These are phyloP conservation scores for Sialis fuliginosa DNA, from an alignment of 2,888 invertebrate species.

Conservation along the genomic window DNA sequence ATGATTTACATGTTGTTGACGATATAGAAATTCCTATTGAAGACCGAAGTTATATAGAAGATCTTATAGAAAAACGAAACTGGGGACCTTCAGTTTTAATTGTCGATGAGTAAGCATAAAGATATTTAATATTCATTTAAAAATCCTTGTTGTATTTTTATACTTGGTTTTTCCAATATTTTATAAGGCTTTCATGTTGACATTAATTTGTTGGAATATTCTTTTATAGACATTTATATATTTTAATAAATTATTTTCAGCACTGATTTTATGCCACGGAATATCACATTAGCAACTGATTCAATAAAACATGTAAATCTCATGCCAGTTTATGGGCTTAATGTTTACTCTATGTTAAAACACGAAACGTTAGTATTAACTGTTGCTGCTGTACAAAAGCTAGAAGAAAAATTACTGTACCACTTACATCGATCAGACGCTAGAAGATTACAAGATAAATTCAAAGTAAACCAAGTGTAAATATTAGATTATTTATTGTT, in stretches of 20 bases:
- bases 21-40: slow-evolving; percentile 71
- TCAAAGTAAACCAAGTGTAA: slow-evolving; percentile 40
- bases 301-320: slow-evolving; percentile 67
- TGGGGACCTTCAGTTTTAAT: slow-evolving; percentile 96
- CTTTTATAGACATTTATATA: neutral
- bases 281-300: slow-evolving; percentile 70
- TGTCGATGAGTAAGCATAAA: slow-evolving; percentile 62
- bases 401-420: slow-evolving; percentile 61
- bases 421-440: slow-evolving; percentile 45
- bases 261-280: slow-evolving; percentile 69
- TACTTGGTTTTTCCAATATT: slow-evolving; percentile 1
- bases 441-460: slow-evolving; percentile 26
- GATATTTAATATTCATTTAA: slow-evolving; percentile 5
- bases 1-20: slow-evolving; percentile 83
- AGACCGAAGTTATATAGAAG: slow-evolving; percentile 57
- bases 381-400: slow-evolving; percentile 59
- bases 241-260: slow-evolving; percentile 31
- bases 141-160: slow-evolving; percentile 1
- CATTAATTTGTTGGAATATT: neutral
- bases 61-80: slow-evolving; percentile 64
- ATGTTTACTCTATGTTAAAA: slow-evolving; percentile 94
- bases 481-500: neutral
- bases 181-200: neutral
- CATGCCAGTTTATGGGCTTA: slow-evolving; percentile 91
- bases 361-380: slow-evolving; percentile 86